phyloP scores from a whole-genome alignment of 2,888 invertebrate species.

The Acanthosepion lycidas region DNA sequence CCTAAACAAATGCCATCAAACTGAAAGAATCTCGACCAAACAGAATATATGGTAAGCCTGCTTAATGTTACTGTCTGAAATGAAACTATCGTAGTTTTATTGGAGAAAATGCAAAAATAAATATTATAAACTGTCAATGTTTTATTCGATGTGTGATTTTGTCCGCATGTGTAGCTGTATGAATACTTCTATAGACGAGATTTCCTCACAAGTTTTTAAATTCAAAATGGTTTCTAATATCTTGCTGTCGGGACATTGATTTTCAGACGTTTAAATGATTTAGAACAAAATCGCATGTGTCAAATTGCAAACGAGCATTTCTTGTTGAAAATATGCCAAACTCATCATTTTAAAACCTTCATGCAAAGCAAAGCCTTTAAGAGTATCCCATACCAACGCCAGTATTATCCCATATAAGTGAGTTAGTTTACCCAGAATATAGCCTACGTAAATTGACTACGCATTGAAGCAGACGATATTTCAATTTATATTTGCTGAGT shows the following conservation, averaged over 20 bases:
- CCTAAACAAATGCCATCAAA: too few species aligned
- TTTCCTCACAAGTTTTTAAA: too few species aligned
- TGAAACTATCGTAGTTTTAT: too few species aligned
- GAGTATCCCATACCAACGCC: not conserved
- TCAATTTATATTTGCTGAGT: not conserved
- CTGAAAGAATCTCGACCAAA: too few species aligned
- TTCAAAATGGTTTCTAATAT: too few species aligned
- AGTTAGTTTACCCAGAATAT: not conserved
- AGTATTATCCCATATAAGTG: not conserved
- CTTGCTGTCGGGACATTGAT: not conserved
- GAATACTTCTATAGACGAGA: too few species aligned
- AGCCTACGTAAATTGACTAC: not conserved
- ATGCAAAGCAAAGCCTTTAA: not conserved
- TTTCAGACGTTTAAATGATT: not conserved
- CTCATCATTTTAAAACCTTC: not conserved
- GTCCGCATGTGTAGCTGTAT: too few species aligned
- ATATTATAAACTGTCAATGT: too few species aligned
- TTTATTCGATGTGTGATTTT: too few species aligned
- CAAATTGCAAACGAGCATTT: not conserved
- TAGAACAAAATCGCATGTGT: not conserved
- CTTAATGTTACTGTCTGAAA: too few species aligned
- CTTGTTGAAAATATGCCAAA: not conserved
- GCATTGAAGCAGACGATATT: not conserved
- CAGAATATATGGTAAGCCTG: too few species aligned
- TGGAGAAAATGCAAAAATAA: too few species aligned